A percentile compares a stretch with the other conserved stretches of the same genome.
Conservation (phyloP, 2,797 vertebrate species). For the Cossypha dichroa region DNA sequence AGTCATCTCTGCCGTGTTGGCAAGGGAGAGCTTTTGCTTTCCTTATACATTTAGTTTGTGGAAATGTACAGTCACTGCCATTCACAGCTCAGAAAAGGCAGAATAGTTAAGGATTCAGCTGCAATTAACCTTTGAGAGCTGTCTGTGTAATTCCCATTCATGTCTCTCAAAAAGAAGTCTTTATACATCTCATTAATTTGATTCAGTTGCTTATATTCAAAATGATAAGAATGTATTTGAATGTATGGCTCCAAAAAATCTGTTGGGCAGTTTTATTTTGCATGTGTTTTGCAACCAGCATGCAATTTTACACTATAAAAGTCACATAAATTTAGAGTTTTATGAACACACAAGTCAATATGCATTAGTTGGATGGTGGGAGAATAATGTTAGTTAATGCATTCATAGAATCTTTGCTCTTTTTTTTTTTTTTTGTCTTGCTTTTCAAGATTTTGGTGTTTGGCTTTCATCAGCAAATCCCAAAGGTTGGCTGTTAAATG, state of each 20-base stretch:
- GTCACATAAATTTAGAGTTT: neutral
- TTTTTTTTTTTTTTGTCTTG: neutral
- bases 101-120: neutral
- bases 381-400: neutral
- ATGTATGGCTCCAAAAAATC: neutral
- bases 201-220: neutral
- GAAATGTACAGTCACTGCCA: neutral
- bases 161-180: neutral
- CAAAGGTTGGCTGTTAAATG: neutral
- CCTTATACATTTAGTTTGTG: neutral
- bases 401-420: neutral
- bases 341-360: neutral
- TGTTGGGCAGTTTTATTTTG: neutral
- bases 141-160: neutral
- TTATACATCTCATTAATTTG: neutral
- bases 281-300: neutral
- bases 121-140: slow-evolving; percentile 15
- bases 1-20: neutral
- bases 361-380: neutral
- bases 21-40: neutral
- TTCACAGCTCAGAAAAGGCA: neutral
- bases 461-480: neutral
- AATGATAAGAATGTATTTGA: neutral
- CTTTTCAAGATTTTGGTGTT: neutral
- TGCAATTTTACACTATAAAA: neutral